A percentile compares a stretch with the other conserved stretches of the same genome.
phyloP scores from a whole-genome alignment of 2,888 invertebrate genomes.

The Salticus scenicus region DNA sequence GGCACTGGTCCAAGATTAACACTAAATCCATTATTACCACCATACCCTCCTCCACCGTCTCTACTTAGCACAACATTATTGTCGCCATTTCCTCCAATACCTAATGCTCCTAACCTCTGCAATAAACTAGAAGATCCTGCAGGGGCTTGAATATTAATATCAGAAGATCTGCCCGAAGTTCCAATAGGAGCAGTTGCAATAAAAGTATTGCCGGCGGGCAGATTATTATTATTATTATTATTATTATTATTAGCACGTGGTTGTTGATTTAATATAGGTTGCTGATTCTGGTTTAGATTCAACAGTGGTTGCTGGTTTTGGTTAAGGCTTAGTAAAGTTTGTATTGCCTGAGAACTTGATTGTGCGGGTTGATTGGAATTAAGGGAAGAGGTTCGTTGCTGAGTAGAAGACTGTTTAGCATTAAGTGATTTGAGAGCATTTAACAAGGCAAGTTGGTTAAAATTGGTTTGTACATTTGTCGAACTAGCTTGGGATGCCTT shows the following conservation, averaged over 20 bases:
- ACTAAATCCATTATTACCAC: conserved; percentile 27
- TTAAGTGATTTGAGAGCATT: neutral
- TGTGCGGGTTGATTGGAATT: neutral
- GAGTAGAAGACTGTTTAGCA: too few relatives aligned
- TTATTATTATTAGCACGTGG: neutral
- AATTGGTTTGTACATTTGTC: neutral
- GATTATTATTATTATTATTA: too few relatives aligned
- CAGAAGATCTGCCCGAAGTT: conserved; percentile 21
- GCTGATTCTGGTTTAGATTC: neutral
- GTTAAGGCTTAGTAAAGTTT: neutral
- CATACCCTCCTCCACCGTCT: conserved; percentile 30
- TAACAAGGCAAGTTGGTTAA: neutral
- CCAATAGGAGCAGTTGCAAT: conserved; percentile 15
- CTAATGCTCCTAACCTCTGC: conserved; percentile 34
- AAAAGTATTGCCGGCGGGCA: neutral
- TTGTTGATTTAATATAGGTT: conserved; percentile 5
- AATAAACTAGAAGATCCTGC: conserved; percentile 36
- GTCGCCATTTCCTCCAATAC: neutral
- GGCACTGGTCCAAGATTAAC: conserved; percentile 56
- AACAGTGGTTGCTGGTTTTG: conserved; percentile 3
- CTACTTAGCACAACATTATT: conserved; percentile 1
- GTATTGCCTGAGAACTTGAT: neutral
- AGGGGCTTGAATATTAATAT: neutral
- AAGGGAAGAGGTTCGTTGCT: neutral
- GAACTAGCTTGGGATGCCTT: neutral